phyloP scores from a whole-genome alignment of 1,140 invertebrate genomes.

The Caenorhabditis remanei region DNA sequence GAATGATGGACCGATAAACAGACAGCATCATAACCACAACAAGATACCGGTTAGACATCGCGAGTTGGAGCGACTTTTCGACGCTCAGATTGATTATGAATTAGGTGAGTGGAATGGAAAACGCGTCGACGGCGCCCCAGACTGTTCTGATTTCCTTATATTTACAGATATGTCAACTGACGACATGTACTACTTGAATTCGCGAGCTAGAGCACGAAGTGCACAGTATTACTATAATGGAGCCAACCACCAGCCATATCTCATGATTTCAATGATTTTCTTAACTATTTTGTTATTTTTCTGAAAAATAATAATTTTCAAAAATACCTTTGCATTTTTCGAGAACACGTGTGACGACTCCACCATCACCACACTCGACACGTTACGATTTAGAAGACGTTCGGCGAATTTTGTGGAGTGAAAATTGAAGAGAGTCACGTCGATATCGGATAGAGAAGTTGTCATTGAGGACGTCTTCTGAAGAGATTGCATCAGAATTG shows the following conservation, averaged over 20 bases:
- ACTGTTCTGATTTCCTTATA: too few species aligned
- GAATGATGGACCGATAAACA: background rate
- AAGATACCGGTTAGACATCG: conserved; percentile 17
- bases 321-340: conserved; percentile 40
- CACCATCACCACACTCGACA: conserved; percentile 21
- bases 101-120: background rate
- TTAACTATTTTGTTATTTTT: background rate
- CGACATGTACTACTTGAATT: conserved; percentile 25
- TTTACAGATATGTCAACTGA: conserved; percentile 40
- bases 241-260: background rate
- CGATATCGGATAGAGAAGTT: conserved; percentile 18
- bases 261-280: background rate
- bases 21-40: conserved; percentile 13
- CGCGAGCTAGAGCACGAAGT: conserved; percentile 1
- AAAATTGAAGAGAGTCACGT: conserved; percentile 27
- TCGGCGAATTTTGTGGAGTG: conserved; percentile 28
- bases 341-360: conserved; percentile 41
- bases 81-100: conserved; percentile 45
- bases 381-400: conserved; percentile 22
- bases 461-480: conserved; percentile 12
- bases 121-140: background rate
- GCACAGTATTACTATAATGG: conserved; percentile 38
- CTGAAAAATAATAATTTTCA: background rate
- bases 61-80: conserved; percentile 24
- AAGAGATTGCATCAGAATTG: background rate